These are phyloP conservation scores for Halocynthia roretzi DNA, from an alignment of 23 tunicate species.

Conservation along the genomic window DNA sequence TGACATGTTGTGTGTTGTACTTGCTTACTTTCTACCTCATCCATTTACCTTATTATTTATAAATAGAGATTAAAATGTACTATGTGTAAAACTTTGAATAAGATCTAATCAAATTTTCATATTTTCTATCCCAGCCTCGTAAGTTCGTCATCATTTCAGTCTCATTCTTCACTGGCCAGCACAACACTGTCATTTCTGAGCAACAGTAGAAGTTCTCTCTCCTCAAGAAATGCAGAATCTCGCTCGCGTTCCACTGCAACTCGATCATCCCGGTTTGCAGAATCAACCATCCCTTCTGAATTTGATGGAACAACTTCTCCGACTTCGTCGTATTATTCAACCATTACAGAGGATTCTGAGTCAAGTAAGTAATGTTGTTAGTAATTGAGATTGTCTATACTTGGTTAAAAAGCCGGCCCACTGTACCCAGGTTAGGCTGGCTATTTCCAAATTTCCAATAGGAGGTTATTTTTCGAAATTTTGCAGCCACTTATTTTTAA, in stretches of 20 bases:
- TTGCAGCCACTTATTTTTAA: no score
- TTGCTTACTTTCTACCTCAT: no score
- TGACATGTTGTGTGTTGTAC: no score
- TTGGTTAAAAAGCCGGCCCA: no score
- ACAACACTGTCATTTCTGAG: conserved; percentile 15
- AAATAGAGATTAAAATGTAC: no score
- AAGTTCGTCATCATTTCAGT: conserved; percentile 2
- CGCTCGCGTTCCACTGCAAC: neutral
- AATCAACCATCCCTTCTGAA: neutral
- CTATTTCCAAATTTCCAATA: no score
- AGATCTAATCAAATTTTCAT: no score
- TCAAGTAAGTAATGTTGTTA: conserved; percentile 3
- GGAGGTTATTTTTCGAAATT: no score
- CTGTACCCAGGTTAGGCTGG: no score
- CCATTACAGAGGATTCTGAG: conserved; percentile 1
- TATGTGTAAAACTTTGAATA: no score
- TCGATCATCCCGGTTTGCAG: neutral
- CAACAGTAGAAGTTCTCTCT: conserved; percentile 13
- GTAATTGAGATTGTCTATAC: neutral
- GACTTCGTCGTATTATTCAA: neutral
- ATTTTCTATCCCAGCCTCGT: neutral
- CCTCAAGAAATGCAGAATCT: conserved; percentile 7
- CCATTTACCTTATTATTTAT: no score
- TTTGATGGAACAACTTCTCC: neutral
- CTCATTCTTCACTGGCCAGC: conserved; percentile 24